A percentile compares a stretch with the other conserved stretches of the same genome.
Evolutionary conservation across 2,888 invertebrate species (phyloP).

Genomic region (Phrixothrix hirtus): DNA sequence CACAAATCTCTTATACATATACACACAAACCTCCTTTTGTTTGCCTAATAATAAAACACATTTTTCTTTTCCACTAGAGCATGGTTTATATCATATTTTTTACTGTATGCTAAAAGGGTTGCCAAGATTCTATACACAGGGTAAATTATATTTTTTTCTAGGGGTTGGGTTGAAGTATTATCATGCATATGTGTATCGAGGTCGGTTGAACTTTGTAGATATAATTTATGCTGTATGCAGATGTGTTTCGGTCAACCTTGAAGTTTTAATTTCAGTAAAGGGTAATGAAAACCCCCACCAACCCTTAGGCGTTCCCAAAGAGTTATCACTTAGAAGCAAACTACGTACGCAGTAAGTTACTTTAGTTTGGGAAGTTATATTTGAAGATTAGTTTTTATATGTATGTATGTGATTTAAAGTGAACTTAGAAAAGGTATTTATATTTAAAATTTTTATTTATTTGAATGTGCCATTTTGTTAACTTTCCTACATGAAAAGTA

Average conservation of each 20-base stretch:
- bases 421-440: too few species aligned
- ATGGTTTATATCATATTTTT: conserved; percentile 59
- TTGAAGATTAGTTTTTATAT: too few species aligned
- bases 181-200: conserved; percentile 48
- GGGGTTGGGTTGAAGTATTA: conserved; percentile 44
- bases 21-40: conserved; percentile 53
- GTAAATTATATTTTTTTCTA: conserved; percentile 48
- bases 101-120: conserved; percentile 48
- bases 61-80: conserved; percentile 59
- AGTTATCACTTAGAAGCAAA: conserved; percentile 43
- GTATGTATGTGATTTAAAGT: too few species aligned
- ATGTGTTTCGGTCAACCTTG: conserved; percentile 45
- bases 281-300: conserved; percentile 47
- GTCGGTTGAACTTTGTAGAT: conserved; percentile 19
- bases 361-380: conserved; percentile 1
- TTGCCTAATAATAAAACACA: conserved; percentile 55
- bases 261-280: conserved; percentile 48
- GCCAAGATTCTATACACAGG: conserved; percentile 48
- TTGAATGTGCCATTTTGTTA: too few species aligned
- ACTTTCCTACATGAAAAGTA: too few species aligned
- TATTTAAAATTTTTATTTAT: too few species aligned
- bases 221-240: conserved; percentile 52
- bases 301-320: conserved; percentile 40
- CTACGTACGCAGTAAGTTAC: conserved; percentile 20
- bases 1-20: conserved; percentile 46